Evolutionary conservation across 2,888 invertebrate species (phyloP).

Genomic region (Pristionchus arcanus): DNA sequence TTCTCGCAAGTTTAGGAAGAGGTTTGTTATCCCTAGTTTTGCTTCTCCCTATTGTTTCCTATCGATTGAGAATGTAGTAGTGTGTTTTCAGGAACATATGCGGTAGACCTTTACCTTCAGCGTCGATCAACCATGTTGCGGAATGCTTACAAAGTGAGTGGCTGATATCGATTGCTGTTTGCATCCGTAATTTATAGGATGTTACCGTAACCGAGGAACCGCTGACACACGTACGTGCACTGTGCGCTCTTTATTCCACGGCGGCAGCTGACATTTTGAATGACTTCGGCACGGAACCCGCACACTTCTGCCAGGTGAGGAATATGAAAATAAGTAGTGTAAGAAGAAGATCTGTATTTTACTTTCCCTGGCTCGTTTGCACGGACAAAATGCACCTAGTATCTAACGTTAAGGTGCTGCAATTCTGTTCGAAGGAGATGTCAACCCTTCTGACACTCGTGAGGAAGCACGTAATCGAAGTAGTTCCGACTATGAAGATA

Average conservation of each 20-base stretch:
- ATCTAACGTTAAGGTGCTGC: conserved; percentile 63
- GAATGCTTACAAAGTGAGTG: conserved; percentile 49
- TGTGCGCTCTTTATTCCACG: conserved; percentile 65
- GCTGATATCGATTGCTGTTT: not conserved
- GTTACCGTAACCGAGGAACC: conserved; percentile 70
- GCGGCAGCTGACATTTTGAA: conserved; percentile 73
- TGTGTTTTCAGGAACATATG: conserved; percentile 68
- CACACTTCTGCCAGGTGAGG: conserved; percentile 80
- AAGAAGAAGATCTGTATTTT: too few relatives aligned
- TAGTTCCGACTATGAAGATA: conserved; percentile 54
- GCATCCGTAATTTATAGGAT: conserved; percentile 52
- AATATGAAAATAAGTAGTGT: not conserved
- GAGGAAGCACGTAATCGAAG: conserved; percentile 75
- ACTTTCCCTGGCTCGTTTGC: too few relatives aligned
- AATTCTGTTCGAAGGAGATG: conserved; percentile 77
- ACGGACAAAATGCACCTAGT: too few relatives aligned
- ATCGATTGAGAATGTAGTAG: too few relatives aligned
- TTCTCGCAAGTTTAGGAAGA: conserved; percentile 66
- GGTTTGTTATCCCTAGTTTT: conserved; percentile 53
- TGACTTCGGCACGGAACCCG: conserved; percentile 68
- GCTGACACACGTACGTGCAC: conserved; percentile 76
- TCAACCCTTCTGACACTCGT: conserved; percentile 72
- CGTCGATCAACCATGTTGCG: conserved; percentile 66
- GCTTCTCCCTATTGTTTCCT: not conserved
- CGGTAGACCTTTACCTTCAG: conserved; percentile 75